Conservation (phyloP, 1,140 invertebrate genomes). For the Diachasmimorpha longicaudata region DNA sequence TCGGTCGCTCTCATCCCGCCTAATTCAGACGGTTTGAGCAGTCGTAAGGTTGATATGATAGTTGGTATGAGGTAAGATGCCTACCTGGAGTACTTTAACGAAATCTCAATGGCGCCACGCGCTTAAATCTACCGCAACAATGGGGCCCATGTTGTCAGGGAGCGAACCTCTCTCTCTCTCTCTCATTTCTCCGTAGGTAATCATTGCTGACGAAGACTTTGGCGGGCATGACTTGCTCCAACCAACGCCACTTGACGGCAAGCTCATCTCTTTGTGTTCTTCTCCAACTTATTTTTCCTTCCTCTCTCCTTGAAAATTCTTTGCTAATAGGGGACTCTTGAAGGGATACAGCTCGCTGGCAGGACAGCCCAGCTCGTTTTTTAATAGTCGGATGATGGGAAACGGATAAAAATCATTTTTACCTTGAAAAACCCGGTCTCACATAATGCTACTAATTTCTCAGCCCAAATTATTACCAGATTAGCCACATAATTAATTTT, state of each 20-base stretch:
- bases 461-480: no score
- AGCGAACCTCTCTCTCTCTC: not conserved
- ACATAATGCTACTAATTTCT: no score
- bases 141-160: constrained; percentile 21
- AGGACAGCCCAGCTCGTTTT: not conserved
- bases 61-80: not conserved
- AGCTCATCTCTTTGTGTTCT: not conserved
- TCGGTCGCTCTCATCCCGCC: not conserved
- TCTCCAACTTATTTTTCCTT: not conserved
- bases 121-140: constrained; percentile 5
- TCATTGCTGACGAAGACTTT: not conserved
- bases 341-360: not conserved
- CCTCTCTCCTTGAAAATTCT: not conserved
- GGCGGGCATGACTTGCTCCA: not conserved
- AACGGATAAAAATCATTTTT: no score
- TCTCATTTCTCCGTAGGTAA: not conserved
- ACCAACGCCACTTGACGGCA: not conserved
- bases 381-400: not conserved
- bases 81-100: constrained; percentile 15
- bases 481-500: no score
- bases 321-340: not conserved
- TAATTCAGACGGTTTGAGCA: not conserved
- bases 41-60: not conserved
- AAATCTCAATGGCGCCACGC: constrained; percentile 14
- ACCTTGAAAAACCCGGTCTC: no score